A percentile compares a stretch with the other conserved stretches of the same genome.
These are phyloP conservation scores for Brachyhypopomus gauderio DNA, from an alignment of 2,113 vertebrate genomes.

Conservation along the genomic window DNA sequence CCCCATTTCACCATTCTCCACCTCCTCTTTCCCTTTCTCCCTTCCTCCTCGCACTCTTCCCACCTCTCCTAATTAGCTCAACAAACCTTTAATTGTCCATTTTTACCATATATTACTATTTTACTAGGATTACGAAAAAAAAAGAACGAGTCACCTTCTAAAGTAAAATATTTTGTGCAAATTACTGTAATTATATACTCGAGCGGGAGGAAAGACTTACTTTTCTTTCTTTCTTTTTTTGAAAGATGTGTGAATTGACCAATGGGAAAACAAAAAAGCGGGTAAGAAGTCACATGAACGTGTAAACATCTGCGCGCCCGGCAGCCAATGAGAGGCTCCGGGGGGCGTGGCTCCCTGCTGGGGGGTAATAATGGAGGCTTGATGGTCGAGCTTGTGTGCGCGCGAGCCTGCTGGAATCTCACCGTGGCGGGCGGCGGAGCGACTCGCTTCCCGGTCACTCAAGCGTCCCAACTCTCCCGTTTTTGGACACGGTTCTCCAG, in stretches of 20 bases:
- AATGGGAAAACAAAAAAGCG: slow-evolving; percentile 26
- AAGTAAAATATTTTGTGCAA: slow-evolving; percentile 1
- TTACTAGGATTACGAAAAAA: too few species aligned
- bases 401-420: slow-evolving; percentile 49
- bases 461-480: too few species aligned
- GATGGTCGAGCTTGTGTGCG: slow-evolving; percentile 58
- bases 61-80: too few species aligned
- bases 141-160: slow-evolving; percentile 2
- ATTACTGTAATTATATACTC: neutral
- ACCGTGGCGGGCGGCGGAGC: slow-evolving; percentile 4
- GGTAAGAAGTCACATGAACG: slow-evolving; percentile 51
- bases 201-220: slow-evolving; percentile 23
- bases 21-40: too few species aligned
- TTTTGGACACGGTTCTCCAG: too few species aligned
- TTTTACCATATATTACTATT: too few species aligned
- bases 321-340: slow-evolving; percentile 59
- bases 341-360: slow-evolving; percentile 55
- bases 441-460: neutral
- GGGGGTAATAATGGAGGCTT: slow-evolving; percentile 62
- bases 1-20: too few species aligned
- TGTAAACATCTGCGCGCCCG: slow-evolving; percentile 50
- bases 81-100: too few species aligned
- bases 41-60: too few species aligned
- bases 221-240: neutral
- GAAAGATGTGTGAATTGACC: slow-evolving; percentile 40